Percentiles rank a stretch among this genome's conserved stretches.
Conservation (phyloP, 2,797 vertebrate species). For the Nannoperca australis region DNA sequence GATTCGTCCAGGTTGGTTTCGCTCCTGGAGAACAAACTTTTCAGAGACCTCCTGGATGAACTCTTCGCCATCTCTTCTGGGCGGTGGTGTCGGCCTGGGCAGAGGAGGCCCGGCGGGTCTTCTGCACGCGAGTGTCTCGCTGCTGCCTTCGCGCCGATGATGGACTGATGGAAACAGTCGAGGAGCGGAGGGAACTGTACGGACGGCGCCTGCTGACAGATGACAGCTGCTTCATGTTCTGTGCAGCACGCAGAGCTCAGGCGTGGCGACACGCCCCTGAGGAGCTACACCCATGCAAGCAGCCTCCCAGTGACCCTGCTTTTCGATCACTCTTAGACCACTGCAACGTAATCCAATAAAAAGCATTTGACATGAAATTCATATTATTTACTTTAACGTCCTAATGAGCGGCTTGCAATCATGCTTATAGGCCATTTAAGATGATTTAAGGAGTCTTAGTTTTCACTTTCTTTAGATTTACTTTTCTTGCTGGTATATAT, state of each 20-base stretch:
- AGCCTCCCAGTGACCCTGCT: neutral
- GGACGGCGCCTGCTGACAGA: slow-evolving; percentile 23
- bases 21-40: slow-evolving; percentile 71
- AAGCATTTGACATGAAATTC: rapidly evolving
- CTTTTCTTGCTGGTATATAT: no score
- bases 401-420: neutral
- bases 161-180: neutral
- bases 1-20: slow-evolving; percentile 38
- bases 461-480: no score
- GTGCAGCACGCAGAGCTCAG: slow-evolving; percentile 43
- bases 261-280: slow-evolving; percentile 62
- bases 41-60: slow-evolving; percentile 55
- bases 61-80: slow-evolving; percentile 63
- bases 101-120: no score
- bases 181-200: neutral
- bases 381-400: neutral
- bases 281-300: slow-evolving; percentile 7
- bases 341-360: neutral
- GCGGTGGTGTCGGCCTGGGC: neutral
- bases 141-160: neutral
- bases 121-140: neutral
- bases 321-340: rapidly evolving
- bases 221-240: slow-evolving; percentile 46
- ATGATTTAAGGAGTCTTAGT: neutral
- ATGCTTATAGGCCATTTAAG: neutral